Evolutionary conservation across 1,140 invertebrate genomes (phyloP).

Genomic region (Metopolophium dirhodum): DNA sequence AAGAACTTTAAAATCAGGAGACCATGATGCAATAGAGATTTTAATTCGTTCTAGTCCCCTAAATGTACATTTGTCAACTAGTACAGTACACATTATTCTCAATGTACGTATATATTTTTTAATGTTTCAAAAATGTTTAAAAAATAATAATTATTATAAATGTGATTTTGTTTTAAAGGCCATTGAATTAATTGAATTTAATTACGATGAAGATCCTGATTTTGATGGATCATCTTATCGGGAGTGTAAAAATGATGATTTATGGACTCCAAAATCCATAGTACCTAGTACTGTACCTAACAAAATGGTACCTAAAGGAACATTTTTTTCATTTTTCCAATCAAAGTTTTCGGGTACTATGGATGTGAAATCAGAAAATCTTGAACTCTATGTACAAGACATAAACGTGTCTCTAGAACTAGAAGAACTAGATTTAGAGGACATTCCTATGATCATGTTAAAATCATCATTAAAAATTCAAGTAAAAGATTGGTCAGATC

Average conservation of each 20-base stretch:
- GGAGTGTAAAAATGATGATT: constrained; percentile 65
- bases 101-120: constrained; percentile 64
- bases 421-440: constrained; percentile 52
- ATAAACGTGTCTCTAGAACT: constrained; percentile 45
- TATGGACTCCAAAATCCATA: constrained; percentile 78
- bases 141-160: not conserved
- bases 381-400: constrained; percentile 41
- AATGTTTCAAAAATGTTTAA: not conserved
- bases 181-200: constrained; percentile 29
- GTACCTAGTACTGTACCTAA: constrained; percentile 59
- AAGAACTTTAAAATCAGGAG: constrained; percentile 68
- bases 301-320: not conserved
- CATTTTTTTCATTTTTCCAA: constrained; percentile 23
- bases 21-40: constrained; percentile 70
- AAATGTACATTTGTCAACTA: constrained; percentile 76
- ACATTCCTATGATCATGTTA: constrained; percentile 60
- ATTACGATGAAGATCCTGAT: constrained; percentile 37
- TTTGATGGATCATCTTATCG: constrained; percentile 41
- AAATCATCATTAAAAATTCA: constrained; percentile 68
- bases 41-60: constrained; percentile 70
- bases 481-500: constrained; percentile 73
- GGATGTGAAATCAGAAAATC: constrained; percentile 49
- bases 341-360: constrained; percentile 11
- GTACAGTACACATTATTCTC: constrained; percentile 73
- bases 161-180: constrained; percentile 25